Base-by-base conservation (phyloP, 2,797 vertebrate species). In the Myripristis murdjan region DNA sequence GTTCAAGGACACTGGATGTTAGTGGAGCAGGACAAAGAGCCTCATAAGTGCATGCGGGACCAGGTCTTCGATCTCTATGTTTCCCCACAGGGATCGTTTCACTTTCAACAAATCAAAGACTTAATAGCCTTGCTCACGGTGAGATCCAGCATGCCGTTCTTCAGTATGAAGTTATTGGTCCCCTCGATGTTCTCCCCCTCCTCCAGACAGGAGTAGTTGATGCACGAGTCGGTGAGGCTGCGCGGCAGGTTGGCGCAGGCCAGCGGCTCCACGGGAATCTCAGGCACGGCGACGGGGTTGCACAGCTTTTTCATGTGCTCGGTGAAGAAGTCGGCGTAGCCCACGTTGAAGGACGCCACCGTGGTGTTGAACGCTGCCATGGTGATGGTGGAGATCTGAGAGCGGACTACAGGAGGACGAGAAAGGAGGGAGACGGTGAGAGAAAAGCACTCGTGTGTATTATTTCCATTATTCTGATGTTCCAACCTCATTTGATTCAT, bases 281-380 rank as follows among this genome's bases (percentile, higher is more conserved):
- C 97, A 0, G 97, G 96, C 14, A 96, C 96, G 4, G 95, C 91
- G 64, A 96, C 95, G 0, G 98, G 98, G 91, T 96, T 98, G 79
- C 98, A 99, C 14, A 99, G 95, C 65, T 97, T 98, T 93, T 98
- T 96, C 96, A 99, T 99, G 83, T 99, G 98, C 75, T 99, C 98
- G 0, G 95, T 99, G 93, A 99, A 99, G 92, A 99, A 99, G 90
- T 99, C 98, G 0, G 98, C 97, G 0, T 99, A 99, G 64, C 98
- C 98, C 61, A 99, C 98, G 0, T 99, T 99, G 87, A 99, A 99
- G 0, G 98, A 99, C 0, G 98, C 98, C 87, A 99, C 83, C 0
- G 98, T 99, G 15, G 98, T 99, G 91, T 99, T 99, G 93, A 99
- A 99, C 2, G 98, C 98, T 0, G 98, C 98, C 92, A 99, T 98